phyloP scores from a whole-genome alignment of 2,888 invertebrate species.

The Trissoscelio sp. region DNA sequence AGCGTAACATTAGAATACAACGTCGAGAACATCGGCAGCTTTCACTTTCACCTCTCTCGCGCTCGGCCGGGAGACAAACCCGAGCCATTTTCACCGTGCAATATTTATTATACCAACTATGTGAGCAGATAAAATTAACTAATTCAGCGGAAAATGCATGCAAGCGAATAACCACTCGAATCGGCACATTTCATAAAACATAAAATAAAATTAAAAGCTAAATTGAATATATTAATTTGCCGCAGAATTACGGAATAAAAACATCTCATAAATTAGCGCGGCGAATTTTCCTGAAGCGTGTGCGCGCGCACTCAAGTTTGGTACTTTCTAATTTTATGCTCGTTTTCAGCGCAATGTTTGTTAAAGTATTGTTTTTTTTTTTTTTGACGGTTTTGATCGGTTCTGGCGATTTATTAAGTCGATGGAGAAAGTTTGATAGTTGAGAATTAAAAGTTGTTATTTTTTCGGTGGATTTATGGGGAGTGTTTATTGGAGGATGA shows the following conservation, averaged over 20 bases:
- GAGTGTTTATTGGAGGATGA: too few relatives aligned
- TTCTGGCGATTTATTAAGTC: slow-evolving; percentile 1
- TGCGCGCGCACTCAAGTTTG: slow-evolving; percentile 1
- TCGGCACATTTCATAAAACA: slow-evolving; percentile 32
- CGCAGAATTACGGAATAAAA: slow-evolving; percentile 3
- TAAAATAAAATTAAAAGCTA: slow-evolving; percentile 33
- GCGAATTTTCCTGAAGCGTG: slow-evolving; percentile 9
- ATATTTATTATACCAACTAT: slow-evolving; percentile 58
- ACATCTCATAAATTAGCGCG: slow-evolving; percentile 7
- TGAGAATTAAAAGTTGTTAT: not conserved
- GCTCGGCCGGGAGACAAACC: slow-evolving; percentile 40
- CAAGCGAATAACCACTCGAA: slow-evolving; percentile 21
- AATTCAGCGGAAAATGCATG: slow-evolving; percentile 22
- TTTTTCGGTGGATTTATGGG: too few relatives aligned
- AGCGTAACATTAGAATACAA: slow-evolving; percentile 64
- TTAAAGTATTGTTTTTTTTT: slow-evolving; percentile 10
- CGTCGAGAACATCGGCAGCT: slow-evolving; percentile 61
- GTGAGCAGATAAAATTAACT: slow-evolving; percentile 44
- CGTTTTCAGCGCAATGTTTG: slow-evolving; percentile 21
- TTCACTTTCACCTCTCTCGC: slow-evolving; percentile 58
- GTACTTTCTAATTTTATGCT: slow-evolving; percentile 41
- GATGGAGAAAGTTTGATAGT: slow-evolving; percentile 20
- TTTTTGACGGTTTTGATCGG: not conserved
- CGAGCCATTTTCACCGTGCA: slow-evolving; percentile 67
- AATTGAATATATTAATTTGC: slow-evolving; percentile 42